phyloP scores from a whole-genome alignment of 2,888 invertebrate genomes.

The Aleiodes leptofemur region DNA sequence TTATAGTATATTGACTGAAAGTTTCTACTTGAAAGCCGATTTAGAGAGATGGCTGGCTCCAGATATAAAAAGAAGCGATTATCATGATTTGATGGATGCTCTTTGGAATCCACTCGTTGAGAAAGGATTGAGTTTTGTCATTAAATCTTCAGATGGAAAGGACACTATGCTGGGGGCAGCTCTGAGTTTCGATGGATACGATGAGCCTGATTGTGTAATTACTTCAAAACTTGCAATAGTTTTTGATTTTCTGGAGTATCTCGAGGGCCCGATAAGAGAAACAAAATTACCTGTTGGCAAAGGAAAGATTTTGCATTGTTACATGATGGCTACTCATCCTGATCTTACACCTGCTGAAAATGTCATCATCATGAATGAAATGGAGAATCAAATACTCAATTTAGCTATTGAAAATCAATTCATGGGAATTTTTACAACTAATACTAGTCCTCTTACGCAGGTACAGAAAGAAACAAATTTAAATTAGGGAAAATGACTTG shows the following conservation, averaged over 20 bases:
- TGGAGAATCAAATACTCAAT: conserved; percentile 85
- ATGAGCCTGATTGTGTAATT: conserved; percentile 86
- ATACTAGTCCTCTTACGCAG: conserved; percentile 92
- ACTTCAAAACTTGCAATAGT: conserved; percentile 83
- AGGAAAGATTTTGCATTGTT: conserved; percentile 86
- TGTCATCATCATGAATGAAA: conserved; percentile 85
- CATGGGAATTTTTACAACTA: conserved; percentile 88
- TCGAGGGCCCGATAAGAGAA: conserved; percentile 85
- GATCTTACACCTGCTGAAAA: conserved; percentile 84
- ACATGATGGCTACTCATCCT: conserved; percentile 90
- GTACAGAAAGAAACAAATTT: conserved; percentile 73
- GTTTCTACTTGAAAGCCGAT: conserved; percentile 91
- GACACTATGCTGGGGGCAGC: conserved; percentile 82
- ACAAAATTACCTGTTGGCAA: conserved; percentile 80
- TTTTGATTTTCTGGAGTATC: conserved; percentile 86
- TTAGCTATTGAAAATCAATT: conserved; percentile 82
- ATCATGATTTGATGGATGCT: conserved; percentile 81
- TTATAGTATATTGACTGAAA: conserved; percentile 87
- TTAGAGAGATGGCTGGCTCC: conserved; percentile 87
- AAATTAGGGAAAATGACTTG: background rate
- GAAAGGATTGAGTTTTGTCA: conserved; percentile 85
- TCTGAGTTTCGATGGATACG: conserved; percentile 87
- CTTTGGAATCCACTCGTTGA: conserved; percentile 84
- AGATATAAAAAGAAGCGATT: conserved; percentile 82
- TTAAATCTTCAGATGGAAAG: conserved; percentile 77